phyloP scores from a whole-genome alignment of 2,113 vertebrate species.

The Eclectus roratus region DNA sequence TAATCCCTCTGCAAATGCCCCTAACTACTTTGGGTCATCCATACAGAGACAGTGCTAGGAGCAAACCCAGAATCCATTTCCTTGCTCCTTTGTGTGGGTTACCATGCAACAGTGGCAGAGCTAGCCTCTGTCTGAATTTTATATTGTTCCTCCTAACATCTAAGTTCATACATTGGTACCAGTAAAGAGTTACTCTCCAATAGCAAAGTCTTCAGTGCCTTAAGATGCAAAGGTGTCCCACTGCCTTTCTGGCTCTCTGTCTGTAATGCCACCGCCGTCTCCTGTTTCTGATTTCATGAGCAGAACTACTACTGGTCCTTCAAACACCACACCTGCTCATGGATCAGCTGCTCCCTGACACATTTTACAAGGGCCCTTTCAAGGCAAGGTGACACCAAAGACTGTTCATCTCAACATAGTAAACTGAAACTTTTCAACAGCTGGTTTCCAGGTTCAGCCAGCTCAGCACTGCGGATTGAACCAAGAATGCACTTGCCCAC shows the following conservation, averaged over 20 bases:
- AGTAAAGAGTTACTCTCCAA: not conserved
- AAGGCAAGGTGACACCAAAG: not conserved
- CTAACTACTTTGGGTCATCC: not conserved
- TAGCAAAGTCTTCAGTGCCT: not conserved
- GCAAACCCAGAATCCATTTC: not conserved
- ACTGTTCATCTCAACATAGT: fast-evolving
- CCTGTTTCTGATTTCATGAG: not conserved
- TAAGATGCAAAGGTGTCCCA: fast-evolving
- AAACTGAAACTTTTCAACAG: not conserved
- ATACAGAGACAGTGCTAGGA: not conserved
- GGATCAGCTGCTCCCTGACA: not conserved
- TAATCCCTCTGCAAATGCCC: not conserved
- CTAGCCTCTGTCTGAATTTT: not conserved
- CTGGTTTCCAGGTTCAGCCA: not conserved
- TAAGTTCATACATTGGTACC: not conserved
- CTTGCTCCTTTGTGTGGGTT: not conserved
- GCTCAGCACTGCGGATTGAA: not conserved
- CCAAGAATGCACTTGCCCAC: fast-evolving
- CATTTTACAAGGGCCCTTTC: not conserved
- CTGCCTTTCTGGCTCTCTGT: not conserved
- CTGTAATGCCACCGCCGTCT: fast-evolving
- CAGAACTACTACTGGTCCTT: not conserved
- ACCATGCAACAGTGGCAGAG: not conserved
- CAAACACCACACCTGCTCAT: not conserved
- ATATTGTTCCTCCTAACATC: not conserved